phyloP scores from a whole-genome alignment of 2,797 vertebrate genomes.

The Delichon dasypus region DNA sequence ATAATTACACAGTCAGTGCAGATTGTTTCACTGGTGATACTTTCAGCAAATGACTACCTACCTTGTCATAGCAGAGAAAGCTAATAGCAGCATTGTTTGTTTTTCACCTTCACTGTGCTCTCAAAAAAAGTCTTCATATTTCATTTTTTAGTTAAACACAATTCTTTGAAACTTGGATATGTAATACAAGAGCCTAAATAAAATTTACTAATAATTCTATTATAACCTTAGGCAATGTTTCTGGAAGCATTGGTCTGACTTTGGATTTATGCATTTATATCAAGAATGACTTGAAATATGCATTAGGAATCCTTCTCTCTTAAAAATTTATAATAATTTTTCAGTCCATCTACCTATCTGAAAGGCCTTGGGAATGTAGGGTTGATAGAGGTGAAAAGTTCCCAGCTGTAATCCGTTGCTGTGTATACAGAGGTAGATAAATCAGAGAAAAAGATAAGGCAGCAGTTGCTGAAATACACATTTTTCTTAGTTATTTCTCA shows the following conservation, averaged over 20 bases:
- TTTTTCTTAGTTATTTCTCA: slow-evolving; percentile 5
- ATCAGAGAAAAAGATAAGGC: neutral
- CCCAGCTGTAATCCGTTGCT: neutral
- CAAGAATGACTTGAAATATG: neutral
- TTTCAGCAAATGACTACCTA: neutral
- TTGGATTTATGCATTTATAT: neutral
- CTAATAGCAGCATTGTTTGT: neutral
- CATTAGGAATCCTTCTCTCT: neutral
- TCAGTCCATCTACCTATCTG: neutral
- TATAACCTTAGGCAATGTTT: neutral
- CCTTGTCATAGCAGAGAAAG: neutral
- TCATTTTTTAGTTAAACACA: neutral
- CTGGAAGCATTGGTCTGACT: neutral
- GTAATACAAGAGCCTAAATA: neutral
- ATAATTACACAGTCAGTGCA: neutral
- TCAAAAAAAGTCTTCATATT: neutral
- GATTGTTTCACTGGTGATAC: neutral
- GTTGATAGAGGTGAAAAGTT: neutral
- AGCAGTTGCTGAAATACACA: neutral
- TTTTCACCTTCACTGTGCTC: neutral
- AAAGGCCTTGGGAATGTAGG: neutral
- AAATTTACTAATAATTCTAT: neutral
- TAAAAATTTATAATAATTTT: neutral
- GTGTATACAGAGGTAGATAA: neutral
- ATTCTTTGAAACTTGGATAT: neutral